These are phyloP conservation scores for Drosophila mimica DNA, from an alignment of 2,888 invertebrate genomes.

Conservation along the genomic window DNA sequence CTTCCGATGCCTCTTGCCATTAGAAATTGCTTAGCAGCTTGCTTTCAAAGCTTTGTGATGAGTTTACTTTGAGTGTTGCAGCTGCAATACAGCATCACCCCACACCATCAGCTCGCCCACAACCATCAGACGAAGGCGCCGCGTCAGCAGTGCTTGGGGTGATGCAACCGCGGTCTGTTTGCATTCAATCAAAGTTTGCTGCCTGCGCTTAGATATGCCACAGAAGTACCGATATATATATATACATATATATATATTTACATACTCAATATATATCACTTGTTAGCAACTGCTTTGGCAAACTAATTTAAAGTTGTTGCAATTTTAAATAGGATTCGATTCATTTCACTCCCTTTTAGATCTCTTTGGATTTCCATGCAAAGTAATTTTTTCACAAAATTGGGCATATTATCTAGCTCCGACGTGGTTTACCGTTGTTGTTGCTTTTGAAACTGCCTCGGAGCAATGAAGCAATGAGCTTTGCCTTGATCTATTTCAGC, in stretches of 20 bases:
- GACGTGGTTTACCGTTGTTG: slow-evolving; percentile 20
- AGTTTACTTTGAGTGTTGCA: slow-evolving; percentile 46
- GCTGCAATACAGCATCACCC: slow-evolving; percentile 6
- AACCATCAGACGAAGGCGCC: slow-evolving; percentile 20
- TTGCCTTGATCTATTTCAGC: slow-evolving; percentile 63
- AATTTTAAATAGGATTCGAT: slow-evolving; percentile 40
- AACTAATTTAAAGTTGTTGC: slow-evolving; percentile 49
- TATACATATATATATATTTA: not conserved
- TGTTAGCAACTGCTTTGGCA: slow-evolving; percentile 18
- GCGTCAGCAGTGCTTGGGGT: slow-evolving; percentile 32
- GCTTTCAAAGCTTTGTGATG: slow-evolving; percentile 39
- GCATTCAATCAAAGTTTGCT: slow-evolving; percentile 62
- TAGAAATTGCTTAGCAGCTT: slow-evolving; percentile 52
- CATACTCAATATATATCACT: slow-evolving; percentile 11
- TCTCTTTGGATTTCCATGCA: not conserved
- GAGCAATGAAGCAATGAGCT: slow-evolving; percentile 23
- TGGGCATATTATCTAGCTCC: slow-evolving; percentile 18
- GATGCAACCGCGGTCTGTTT: slow-evolving; percentile 41
- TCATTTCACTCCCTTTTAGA: slow-evolving; percentile 8
- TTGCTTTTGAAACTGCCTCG: slow-evolving; percentile 49
- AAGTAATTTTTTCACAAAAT: slow-evolving; percentile 12
- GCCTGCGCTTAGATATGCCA: slow-evolving; percentile 28
- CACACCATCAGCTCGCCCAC: not conserved
- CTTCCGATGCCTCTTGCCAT: slow-evolving; percentile 31
- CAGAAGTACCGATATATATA: slow-evolving; percentile 2